These are phyloP conservation scores for Poeciliopsis retropinna DNA, from an alignment of 2,113 vertebrate species.

Conservation along the genomic window DNA sequence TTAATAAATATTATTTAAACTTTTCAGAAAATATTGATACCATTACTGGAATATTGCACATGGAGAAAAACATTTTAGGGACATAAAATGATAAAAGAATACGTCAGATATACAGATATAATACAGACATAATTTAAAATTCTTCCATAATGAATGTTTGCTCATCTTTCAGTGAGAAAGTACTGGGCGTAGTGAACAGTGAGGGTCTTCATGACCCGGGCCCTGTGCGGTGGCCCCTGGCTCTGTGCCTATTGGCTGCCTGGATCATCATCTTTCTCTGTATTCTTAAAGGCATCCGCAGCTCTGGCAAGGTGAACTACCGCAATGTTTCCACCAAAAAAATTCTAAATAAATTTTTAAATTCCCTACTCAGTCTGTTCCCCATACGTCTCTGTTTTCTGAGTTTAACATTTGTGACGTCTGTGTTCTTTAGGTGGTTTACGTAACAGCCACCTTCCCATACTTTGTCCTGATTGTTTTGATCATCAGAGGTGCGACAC, in stretches of 20 bases:
- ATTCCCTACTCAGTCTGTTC: background rate
- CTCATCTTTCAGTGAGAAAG: conserved; percentile 64
- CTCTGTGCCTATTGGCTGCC: conserved; percentile 82
- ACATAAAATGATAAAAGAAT: no score
- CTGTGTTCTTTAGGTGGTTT: conserved; percentile 77
- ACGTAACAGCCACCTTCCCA: conserved; percentile 84
- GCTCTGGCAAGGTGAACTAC: conserved; percentile 82
- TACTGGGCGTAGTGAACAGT: conserved; percentile 80
- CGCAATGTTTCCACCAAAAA: conserved; percentile 6
- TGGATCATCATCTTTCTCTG: conserved; percentile 86
- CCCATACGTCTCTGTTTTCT: background rate
- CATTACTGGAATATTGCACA: background rate
- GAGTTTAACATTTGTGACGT: background rate
- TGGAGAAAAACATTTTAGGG: no score
- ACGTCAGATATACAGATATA: no score
- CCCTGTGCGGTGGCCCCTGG: conserved; percentile 81
- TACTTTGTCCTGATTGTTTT: conserved; percentile 83
- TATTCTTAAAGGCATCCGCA: conserved; percentile 84
- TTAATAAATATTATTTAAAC: conserved; percentile 3
- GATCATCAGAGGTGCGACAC: conserved; percentile 77
- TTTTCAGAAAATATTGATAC: background rate
- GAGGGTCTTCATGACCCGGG: conserved; percentile 81
- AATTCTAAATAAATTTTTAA: background rate
- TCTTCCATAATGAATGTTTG: background rate
- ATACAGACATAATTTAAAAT: background rate